Conservation (phyloP, 2,113 vertebrate species). For the Indicator indicator region DNA sequence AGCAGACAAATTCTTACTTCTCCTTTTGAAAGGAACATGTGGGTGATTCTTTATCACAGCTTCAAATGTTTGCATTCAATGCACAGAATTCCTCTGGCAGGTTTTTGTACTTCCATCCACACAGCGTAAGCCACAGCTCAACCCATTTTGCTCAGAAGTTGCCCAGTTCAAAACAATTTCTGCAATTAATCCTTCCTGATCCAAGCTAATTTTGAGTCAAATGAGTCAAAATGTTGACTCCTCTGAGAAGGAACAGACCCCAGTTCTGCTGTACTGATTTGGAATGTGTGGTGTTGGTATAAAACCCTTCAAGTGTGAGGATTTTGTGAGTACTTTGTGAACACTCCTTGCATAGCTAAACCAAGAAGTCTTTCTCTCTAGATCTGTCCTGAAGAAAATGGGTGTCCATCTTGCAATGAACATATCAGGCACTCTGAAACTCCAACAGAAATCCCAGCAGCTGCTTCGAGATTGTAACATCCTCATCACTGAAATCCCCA, state of each 20-base stretch:
- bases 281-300: neutral
- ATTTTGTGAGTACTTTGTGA: neutral
- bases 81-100: neutral
- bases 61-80: neutral
- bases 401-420: neutral
- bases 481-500: neutral
- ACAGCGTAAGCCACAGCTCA: neutral
- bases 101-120: neutral
- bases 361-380: neutral
- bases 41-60: neutral
- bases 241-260: neutral
- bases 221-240: neutral
- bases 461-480: neutral
- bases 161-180: neutral
- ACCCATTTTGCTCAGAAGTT: neutral
- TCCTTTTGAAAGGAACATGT: neutral
- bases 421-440: neutral
- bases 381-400: neutral
- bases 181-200: neutral
- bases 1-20: neutral
- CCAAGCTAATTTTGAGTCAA: conserved; percentile 1
- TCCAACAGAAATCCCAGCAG: neutral
- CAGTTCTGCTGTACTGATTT: neutral
- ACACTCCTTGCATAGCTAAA: neutral
- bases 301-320: neutral